phyloP scores from a whole-genome alignment of 1,140 invertebrate genomes.

The Sitophilus oryzae region DNA sequence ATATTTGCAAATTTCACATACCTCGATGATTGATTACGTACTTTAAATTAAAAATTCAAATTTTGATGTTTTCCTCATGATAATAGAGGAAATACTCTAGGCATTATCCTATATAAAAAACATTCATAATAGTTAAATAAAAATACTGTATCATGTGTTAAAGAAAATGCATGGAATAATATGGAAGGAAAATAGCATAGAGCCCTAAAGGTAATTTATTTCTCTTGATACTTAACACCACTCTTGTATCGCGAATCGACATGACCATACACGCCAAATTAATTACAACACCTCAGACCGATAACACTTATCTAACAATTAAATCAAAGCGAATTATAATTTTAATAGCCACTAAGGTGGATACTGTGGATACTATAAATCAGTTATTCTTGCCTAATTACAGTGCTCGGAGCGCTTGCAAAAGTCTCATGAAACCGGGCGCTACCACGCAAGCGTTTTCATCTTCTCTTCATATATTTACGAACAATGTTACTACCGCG shows the following conservation, averaged over 20 bases:
- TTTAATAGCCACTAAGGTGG: slow-evolving; percentile 21
- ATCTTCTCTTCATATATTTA: neutral
- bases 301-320: slow-evolving; percentile 21
- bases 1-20: too few species aligned
- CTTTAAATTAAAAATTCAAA: too few species aligned
- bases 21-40: too few species aligned
- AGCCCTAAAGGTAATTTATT: too few species aligned
- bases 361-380: slow-evolving; percentile 21
- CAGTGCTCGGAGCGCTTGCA: slow-evolving; percentile 13
- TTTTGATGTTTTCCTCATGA: too few species aligned
- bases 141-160: too few species aligned
- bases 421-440: slow-evolving; percentile 9
- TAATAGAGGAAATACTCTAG: too few species aligned
- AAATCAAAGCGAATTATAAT: slow-evolving; percentile 18
- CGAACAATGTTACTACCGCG: neutral
- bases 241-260: neutral
- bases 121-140: too few species aligned
- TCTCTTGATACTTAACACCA: neutral
- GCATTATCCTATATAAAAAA: too few species aligned
- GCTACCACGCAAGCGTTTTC: slow-evolving; percentile 5
- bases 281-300: slow-evolving; percentile 20
- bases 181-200: too few species aligned
- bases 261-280: neutral
- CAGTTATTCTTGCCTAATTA: slow-evolving; percentile 23
- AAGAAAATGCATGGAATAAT: too few species aligned